phyloP scores from a whole-genome alignment of 2,113 vertebrate genomes.

The Pipa parva region DNA sequence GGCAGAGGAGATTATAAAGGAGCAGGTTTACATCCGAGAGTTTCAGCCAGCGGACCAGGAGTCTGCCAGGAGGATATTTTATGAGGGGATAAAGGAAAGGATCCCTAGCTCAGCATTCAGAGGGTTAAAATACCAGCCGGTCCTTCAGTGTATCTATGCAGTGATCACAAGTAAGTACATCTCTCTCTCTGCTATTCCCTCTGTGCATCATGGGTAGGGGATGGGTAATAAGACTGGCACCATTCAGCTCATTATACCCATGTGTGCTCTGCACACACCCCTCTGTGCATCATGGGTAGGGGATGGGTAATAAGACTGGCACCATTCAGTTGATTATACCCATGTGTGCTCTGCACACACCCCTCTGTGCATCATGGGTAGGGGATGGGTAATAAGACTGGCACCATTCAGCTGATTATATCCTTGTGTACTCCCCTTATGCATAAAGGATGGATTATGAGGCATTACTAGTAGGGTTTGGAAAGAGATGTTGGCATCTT shows the following conservation, averaged over 20 bases:
- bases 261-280: too few species aligned
- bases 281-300: conserved; percentile 17
- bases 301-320: too few species aligned
- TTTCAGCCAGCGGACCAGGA: conserved; percentile 80
- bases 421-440: too few species aligned
- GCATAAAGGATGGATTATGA: background rate
- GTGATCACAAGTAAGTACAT: conserved; percentile 81
- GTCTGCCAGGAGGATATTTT: conserved; percentile 87
- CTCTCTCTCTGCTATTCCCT: background rate
- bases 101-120: conserved; percentile 91
- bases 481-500: too few species aligned
- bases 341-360: too few species aligned
- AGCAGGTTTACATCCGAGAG: conserved; percentile 81
- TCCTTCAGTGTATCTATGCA: conserved; percentile 79
- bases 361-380: conserved; percentile 15
- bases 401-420: too few species aligned
- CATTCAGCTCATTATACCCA: too few species aligned
- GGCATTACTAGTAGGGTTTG: too few species aligned
- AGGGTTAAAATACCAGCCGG: conserved; percentile 80
- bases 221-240: too few species aligned
- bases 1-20: conserved; percentile 62
- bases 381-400: too few species aligned
- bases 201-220: conserved; percentile 15
- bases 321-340: too few species aligned
- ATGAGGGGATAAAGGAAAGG: conserved; percentile 91